A percentile compares a stretch with the other conserved stretches of the same genome.
Evolutionary conservation across 2,888 invertebrate species (phyloP).

Genomic region (Lasioglossum marginatum): DNA sequence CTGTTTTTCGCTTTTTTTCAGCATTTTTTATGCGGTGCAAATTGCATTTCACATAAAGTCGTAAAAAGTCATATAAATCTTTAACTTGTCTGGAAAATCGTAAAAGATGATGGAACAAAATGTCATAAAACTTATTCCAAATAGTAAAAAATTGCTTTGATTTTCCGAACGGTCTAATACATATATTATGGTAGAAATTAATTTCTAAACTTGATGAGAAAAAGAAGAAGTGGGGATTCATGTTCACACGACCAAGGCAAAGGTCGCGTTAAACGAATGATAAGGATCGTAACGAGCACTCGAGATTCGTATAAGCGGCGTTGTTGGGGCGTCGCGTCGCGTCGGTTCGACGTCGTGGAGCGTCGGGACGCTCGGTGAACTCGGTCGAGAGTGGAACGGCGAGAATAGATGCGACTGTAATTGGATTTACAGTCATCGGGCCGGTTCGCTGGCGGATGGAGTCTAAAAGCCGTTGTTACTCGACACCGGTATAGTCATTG

Average conservation of each 20-base stretch:
- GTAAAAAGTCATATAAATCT: too few relatives aligned
- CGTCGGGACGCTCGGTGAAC: conserved; percentile 2
- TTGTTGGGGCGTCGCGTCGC: not conserved
- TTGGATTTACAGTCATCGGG: conserved; percentile 64
- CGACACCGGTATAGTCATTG: conserved; percentile 69
- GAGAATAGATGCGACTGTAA: conserved; percentile 46
- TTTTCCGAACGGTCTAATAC: too few relatives aligned
- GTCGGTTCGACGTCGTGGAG: not conserved
- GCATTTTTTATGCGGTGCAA: too few relatives aligned
- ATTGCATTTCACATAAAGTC: too few relatives aligned
- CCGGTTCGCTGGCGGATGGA: conserved; percentile 69
- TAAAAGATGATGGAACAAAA: too few relatives aligned
- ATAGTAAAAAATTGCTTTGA: too few relatives aligned
- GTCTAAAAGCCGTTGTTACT: conserved; percentile 72
- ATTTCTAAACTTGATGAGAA: not conserved
- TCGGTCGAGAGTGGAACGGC: not conserved
- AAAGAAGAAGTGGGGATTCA: not conserved
- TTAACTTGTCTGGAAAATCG: too few relatives aligned
- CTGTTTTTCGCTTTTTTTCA: too few relatives aligned
- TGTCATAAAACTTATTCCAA: too few relatives aligned
- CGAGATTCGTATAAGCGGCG: not conserved
- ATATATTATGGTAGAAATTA: not conserved
- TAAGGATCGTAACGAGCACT: not conserved
- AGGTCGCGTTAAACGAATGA: not conserved
- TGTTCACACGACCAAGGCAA: not conserved